These are phyloP conservation scores for Anolis sagrei DNA, from an alignment of 2,113 vertebrate genomes.

Conservation along the genomic window DNA sequence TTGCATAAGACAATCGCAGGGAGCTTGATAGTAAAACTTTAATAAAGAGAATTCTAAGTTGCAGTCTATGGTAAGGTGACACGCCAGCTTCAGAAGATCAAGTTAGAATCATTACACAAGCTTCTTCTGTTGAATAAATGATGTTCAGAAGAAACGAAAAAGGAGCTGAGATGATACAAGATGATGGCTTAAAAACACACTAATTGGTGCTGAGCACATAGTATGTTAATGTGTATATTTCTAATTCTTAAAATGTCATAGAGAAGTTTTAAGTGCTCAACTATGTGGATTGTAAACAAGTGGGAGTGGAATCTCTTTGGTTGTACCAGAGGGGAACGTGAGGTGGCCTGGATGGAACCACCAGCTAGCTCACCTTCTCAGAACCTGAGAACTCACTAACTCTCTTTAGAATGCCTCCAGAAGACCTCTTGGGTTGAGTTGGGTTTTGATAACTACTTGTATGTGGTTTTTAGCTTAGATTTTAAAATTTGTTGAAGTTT, in stretches of 20 bases:
- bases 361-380: background rate
- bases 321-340: background rate
- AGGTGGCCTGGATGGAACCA: background rate
- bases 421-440: no score
- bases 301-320: background rate
- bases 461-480: no score
- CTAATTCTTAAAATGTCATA: conserved; percentile 27
- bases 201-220: conserved; percentile 39
- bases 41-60: conserved; percentile 59
- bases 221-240: conserved; percentile 9
- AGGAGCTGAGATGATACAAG: conserved; percentile 35
- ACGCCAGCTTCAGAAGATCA: conserved; percentile 57
- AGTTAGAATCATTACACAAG: conserved; percentile 53
- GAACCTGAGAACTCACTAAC: no score
- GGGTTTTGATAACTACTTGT: no score
- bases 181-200: background rate
- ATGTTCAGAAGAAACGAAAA: conserved; percentile 54
- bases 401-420: no score
- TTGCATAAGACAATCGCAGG: conserved; percentile 32
- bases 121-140: conserved; percentile 67
- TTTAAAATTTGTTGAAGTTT: no score
- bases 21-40: conserved; percentile 16
- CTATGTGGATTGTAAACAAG: conserved; percentile 8
- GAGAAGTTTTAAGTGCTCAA: background rate
- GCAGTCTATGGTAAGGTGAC: conserved; percentile 48